Evolutionary conservation across 2,888 invertebrate species (phyloP), one percentile per base, ranked within the genome.

Genomic region (Gerris lacustris): DNA sequence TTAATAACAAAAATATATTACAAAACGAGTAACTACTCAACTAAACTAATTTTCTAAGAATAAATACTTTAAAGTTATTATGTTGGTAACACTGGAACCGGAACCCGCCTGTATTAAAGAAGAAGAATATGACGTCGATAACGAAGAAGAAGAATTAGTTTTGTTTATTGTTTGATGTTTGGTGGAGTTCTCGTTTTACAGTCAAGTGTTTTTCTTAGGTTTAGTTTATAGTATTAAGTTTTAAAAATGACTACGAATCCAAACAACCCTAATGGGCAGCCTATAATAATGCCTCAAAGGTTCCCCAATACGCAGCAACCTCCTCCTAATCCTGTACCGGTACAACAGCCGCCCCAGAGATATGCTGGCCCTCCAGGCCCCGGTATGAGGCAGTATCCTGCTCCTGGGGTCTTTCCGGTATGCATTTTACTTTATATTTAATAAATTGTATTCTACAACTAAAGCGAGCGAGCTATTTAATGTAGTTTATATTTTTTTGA

Each of bases 321-420:
- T 63, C 80, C 79, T 74, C 80, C 83, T 75, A 84, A 82, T 71
- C 83, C 83, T 71, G 31, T 31, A 31, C 31, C 31, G 31, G 82
- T 71, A 44, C 75, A 73, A 31, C 75, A 73, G 44, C 84, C 83
- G 47, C 86, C 72, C 45, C 66, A 85, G 75, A 81, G 86, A 67
- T 86, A 86, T 77, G 83, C 86, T 76, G 86, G 86, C 66, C 86
- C 86, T 43, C 84, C 86, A 69, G 86, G 88, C 68, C 81, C 82
- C 68, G 81, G 82, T 68, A 76, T 82, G 73, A 82, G 89, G 31
- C 89, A 88, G 67, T 89, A 89, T 79, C 85, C 88, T 9, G 86
- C 86, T 67, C 88, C 88, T 62, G 62, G 62, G 73, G 88, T 84
- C 79, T 92, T 91, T 81, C 88, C 90, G 78, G 92, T 92, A 83